Evolutionary conservation across 53 echinoderm and acorn worm genomes (phyloP), one percentile per base, ranked within the genome.

Genomic region (Temnopleurus reevesii): DNA sequence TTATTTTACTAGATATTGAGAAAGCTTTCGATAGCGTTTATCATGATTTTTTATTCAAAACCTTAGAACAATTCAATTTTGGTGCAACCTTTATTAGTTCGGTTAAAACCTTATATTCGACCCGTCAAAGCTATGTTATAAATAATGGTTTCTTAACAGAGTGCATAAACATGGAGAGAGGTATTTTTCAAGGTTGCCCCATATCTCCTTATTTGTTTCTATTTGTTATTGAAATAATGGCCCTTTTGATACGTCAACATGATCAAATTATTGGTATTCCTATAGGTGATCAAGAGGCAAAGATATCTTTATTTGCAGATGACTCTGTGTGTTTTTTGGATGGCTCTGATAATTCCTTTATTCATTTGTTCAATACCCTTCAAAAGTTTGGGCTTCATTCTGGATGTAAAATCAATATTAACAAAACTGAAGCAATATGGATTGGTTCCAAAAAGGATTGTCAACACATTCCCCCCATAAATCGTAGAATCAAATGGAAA

Each of bases 131-230:
- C 53, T 53, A 53, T 53, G 53, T 4, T 17, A 53, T 53, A 19
- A 53, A 53, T 53, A 53, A 53, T 53, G 53, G 3, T 53, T 53
- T 53, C 8, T n/a, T 53, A 53, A 53, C 53, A 53, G 12, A 53
- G 13, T 2, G 53, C 13, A 53, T 53, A 18, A 4, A 17, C 13
- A 53, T 7, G 53, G n/a, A n/a, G n/a, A n/a, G n/a, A n/a, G n/a
- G n/a, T n/a, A n/a, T n/a, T n/a, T n/a, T n/a, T n/a, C n/a, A 61
- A 61, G 61, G 61, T 12, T 61, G 61, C 31, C 61, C 61, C 1
- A 61, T 61, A 24, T 61, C 61, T 61, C 61, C 61, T 2, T 61
- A 25, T 61, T 61, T 61, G 61, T 61, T 61, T 61, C 26, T 61
- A n/a, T 30, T 61, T 61, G 61, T 61, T 26, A 61, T 61, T 28